Evolutionary conservation across 2,113 vertebrate species (phyloP), one percentile per base, ranked within the genome.

Genomic region (Cryptomyrus ogoouensis): DNA sequence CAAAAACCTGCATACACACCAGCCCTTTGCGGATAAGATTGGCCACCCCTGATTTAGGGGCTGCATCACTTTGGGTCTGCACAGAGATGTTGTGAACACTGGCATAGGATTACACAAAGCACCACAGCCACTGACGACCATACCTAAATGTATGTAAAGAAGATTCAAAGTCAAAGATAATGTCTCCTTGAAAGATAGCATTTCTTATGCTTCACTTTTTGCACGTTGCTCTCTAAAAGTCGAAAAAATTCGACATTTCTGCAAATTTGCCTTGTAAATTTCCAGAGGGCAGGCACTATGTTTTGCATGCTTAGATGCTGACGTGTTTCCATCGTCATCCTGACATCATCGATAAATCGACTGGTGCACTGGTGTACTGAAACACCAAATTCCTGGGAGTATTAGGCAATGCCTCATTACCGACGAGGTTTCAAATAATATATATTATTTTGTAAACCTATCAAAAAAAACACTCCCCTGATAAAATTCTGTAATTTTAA

Each of bases 401-500:
- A 53, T 83, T 89, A 89, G 66, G 39, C 15, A 80, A 53, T 52
- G 62, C 24, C 27, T 89, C 46, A 89, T 80, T 50, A 50, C n/a
- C 6, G 24, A 44, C 49, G 12, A 70, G 46, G 27, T 77, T 89
- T 80, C 12, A 58, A 47, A 70, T 70, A 42, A 56, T 58, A 80
- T 80, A 21, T 58, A 58, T 70, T 70, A 70, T 88, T 58, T 88
- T 87, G 6, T 44, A 39, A 42, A 56, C 7, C 31, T n/a, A 35
- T 12, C 3, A 70, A 70, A 35, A 13, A 88, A 88, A 88, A 70
- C 58, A 44, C 44, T 88, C 62, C 56, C 56, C 39, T 88, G 21
- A 88, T 46, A 49, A 88, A 88, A 42, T 88, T 88, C 88, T 88
- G 10, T 58, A 31, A 35, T 46, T 52, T 21, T 83, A 10, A 35